Evolutionary conservation across 2,888 invertebrate genomes (phyloP).

Genomic region (Scaptomyza tumidula): DNA sequence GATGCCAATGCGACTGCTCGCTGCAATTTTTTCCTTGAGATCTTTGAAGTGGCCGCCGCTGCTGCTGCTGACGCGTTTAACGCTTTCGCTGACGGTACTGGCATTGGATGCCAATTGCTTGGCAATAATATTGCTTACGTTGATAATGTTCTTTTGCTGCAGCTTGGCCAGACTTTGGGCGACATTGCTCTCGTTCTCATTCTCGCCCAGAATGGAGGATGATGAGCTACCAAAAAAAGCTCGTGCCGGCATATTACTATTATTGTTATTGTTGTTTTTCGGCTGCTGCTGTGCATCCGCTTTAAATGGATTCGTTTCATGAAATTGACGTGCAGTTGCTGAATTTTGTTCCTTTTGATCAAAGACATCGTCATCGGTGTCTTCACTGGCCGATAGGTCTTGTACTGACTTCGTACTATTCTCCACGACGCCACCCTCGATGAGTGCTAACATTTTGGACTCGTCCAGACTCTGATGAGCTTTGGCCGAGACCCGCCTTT

Average conservation of each 20-base stretch:
- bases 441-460: conserved; percentile 84
- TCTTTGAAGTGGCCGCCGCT: conserved; percentile 86
- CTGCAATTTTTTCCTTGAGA: conserved; percentile 86
- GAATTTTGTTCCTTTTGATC: conserved; percentile 44
- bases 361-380: conserved; percentile 79
- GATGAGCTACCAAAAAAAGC: conserved; percentile 69
- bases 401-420: conserved; percentile 27
- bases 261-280: conserved; percentile 27
- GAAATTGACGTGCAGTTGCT: conserved; percentile 72
- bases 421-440: conserved; percentile 73
- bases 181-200: conserved; percentile 16
- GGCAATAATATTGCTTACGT: conserved; percentile 82
- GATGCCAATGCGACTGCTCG: conserved; percentile 84
- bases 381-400: conserved; percentile 54
- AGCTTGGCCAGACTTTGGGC: conserved; percentile 71
- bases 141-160: conserved; percentile 79
- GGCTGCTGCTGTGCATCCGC: conserved; percentile 71
- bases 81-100: conserved; percentile 71
- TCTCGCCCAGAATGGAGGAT: conserved; percentile 51
- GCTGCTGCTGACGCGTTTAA: conserved; percentile 80
- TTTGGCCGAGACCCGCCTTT: conserved; percentile 85
- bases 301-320: conserved; percentile 83
- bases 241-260: conserved; percentile 32
- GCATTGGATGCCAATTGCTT: conserved; percentile 81
- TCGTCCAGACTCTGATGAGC: conserved; percentile 90